Base-by-base conservation (phyloP, 2,113 vertebrate species). In the Campylomormyrus tamandua region DNA sequence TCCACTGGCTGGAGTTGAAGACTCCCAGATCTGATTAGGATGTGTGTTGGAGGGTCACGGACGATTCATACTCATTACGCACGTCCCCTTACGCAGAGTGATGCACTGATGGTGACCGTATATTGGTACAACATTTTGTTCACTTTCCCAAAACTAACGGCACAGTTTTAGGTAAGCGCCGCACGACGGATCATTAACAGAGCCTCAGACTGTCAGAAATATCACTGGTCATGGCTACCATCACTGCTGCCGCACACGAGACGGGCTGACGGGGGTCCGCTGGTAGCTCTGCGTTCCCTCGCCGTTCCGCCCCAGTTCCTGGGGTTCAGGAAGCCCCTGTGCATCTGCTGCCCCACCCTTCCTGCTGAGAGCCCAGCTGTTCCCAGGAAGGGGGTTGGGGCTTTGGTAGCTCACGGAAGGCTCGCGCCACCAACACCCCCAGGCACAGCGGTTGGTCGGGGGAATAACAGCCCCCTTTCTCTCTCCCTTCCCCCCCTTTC, bases 261-360 rank as follows among this genome's bases (percentile, higher is more conserved):
- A 39, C 2, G 13, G 13, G 70, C 70, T 39, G 70, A 7, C 1
- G 1, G 35, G 74, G 19, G 42, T 42, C 35, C 10, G 1, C 27
- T 10, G 10, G 62, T 31, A 4, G 10, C 77, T 83, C 39, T 24
- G 19, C 45, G 5, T 24, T 84, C 11, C 39, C 83, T 46, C 3
- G 8, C 21, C 19, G 42, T 48, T 84, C 42, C 45, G 83, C 45
- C 42, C 39, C n/a, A 48, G 15, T 48, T 48, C 45, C 21, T 19
- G 45, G 42, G 21, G 24, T 45, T 24, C 45, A 48, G 83, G 45
- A 46, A 84, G 19, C 45, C 35, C 74, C 15, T 80, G 74, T 84
- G 42, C 83, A 84, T 84, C 83, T 87, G 85, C 50, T 87, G n/a
- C 49, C 27, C 85, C 85, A 39, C n/a, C 85, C 85, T 87, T 24